These are phyloP conservation scores for Andrena minutula DNA, from an alignment of 2,888 invertebrate species.

Conservation along the genomic window DNA sequence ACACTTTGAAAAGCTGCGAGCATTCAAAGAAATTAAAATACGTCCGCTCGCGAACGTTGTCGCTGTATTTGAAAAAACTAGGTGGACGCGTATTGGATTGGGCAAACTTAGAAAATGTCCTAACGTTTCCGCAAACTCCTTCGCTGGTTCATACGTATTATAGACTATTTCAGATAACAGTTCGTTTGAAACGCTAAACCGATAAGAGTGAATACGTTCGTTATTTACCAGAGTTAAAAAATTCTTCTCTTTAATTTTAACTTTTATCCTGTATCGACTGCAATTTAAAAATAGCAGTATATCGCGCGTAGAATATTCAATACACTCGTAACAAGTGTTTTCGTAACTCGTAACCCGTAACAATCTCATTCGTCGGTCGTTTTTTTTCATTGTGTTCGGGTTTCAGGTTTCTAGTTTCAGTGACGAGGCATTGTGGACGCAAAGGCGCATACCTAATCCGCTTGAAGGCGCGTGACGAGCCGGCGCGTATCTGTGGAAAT, in stretches of 20 bases:
- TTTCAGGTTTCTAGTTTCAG: not conserved
- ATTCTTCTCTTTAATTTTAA: conserved; percentile 36
- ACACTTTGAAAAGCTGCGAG: conserved; percentile 25
- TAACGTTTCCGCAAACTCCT: conserved; percentile 9
- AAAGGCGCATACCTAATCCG: conserved; percentile 26
- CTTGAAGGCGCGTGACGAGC: not conserved
- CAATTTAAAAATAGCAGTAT: conserved; percentile 31
- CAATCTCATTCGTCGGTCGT: not conserved
- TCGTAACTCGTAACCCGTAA: no score
- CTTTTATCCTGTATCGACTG: conserved; percentile 30
- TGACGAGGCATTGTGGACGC: not conserved
- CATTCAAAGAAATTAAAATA: conserved; percentile 49
- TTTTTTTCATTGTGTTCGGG: not conserved
- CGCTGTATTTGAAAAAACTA: conserved; percentile 4
- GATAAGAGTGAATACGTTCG: not conserved
- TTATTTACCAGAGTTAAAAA: conserved; percentile 20
- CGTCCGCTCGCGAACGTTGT: conserved; percentile 6
- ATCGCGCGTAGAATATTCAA: conserved; percentile 32
- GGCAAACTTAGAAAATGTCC: not conserved
- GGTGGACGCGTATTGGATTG: not conserved
- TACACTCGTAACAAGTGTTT: conserved; percentile 39
- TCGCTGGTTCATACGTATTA: not conserved
- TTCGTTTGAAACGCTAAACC: not conserved
- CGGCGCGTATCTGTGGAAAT: not conserved
- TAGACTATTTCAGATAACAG: not conserved